Base-by-base conservation (phyloP, 2,113 vertebrate species). In the Dicentrarchus labrax region DNA sequence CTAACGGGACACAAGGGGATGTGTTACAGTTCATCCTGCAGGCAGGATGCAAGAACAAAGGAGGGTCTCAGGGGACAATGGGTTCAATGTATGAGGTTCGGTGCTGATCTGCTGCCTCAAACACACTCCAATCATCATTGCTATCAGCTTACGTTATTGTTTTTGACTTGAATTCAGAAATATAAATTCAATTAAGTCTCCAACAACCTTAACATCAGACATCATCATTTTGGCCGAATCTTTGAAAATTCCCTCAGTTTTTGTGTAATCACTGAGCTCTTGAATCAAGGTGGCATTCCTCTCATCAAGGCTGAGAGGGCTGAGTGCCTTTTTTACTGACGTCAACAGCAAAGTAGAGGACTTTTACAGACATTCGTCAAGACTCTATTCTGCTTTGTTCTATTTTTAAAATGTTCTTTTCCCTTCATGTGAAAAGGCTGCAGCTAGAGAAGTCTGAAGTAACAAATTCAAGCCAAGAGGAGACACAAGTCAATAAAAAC, bases 1-100 rank as follows among this genome's bases (percentile, higher is more conserved):
- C 67, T 79, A 86, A 86, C 78, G 64, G 87, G 87, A 89, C 88
- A 85, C 86, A 75, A 54, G 89, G 82, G 91, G 82, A 75, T 71
- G 77, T 22, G 70, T 87, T 89, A 73, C 75, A 67, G 79, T 92
- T 90, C 68, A 86, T 83, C 87, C 86, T 82, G 57, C 67, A 74
- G 76, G 64, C 74, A 74, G 75, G 79, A 73, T 50, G 22, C 22
- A 51, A 74, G 78, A 91, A 76, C 88, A 92, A 86, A 86, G 68
- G 74, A 80, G 50, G 43, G 36, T 67, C 87, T 86, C 59, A 2
- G 60, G 72, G 66, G 80, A 86, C 41, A 48, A 1, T 1, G 53
- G 22, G 59, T 76, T 83, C 72, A 57, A 21, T 36, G 47, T 13
- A 4, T 13, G 12, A 59, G 70, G 47, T 54, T 54, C 0, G 1